phyloP scores from a whole-genome alignment of 1,140 invertebrate species.

The Mizuhopecten yessoensis region DNA sequence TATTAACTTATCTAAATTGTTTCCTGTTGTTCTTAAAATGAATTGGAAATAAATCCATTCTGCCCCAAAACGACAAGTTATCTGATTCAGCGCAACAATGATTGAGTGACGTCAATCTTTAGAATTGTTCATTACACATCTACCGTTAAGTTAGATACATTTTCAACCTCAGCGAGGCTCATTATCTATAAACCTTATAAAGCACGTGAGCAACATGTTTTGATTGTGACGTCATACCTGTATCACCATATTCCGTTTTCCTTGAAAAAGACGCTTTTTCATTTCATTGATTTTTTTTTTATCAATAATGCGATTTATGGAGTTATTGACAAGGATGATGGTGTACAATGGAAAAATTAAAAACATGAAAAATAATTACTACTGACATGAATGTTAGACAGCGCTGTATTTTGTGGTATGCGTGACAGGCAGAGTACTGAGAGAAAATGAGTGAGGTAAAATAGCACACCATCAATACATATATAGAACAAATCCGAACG shows the following conservation, averaged over 20 bases:
- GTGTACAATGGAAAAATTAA: slow-evolving; percentile 20
- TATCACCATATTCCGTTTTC: neutral
- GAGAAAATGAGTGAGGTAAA: too few species aligned
- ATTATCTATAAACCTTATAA: too few species aligned
- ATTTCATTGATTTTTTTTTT: neutral
- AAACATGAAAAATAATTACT: neutral
- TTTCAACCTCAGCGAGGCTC: too few species aligned
- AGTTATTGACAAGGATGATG: neutral
- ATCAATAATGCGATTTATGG: neutral
- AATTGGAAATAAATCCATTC: slow-evolving; percentile 18
- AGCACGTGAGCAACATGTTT: too few species aligned
- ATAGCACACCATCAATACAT: too few species aligned
- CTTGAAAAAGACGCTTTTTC: neutral
- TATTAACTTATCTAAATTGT: neutral
- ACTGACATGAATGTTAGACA: neutral
- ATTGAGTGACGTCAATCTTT: neutral
- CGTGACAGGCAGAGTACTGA: too few species aligned
- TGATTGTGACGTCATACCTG: neutral
- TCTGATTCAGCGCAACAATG: neutral
- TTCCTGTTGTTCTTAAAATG: neutral
- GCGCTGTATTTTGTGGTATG: too few species aligned
- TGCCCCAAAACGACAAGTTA: neutral
- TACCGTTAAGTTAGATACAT: too few species aligned
- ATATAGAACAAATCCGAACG: too few species aligned
- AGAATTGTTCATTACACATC: neutral